Evolutionary conservation across 2,113 vertebrate genomes (phyloP), one percentile per base, ranked within the genome.

Genomic region (Dasyornis broadbenti): DNA sequence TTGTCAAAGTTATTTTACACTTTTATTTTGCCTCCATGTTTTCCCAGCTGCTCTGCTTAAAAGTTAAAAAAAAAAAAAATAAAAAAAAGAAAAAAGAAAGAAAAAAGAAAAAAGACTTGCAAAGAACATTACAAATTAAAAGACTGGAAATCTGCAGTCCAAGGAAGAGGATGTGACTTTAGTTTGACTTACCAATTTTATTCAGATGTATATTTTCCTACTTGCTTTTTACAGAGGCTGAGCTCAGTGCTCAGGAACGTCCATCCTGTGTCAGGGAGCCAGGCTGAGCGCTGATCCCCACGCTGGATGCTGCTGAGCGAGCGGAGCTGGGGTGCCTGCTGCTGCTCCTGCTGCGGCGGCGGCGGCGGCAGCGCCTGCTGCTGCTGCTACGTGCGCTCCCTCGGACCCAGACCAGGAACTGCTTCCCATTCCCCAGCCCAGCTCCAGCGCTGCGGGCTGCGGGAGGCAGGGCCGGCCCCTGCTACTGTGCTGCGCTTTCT

Each of bases 211-310:
- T 86, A 39, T 95, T 97, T 88, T 89, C 94, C 90, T 82, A 64
- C 54, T 96, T 71, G 94, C 90, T 94, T 96, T 96, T 97, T 80
- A 77, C 81, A 89, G 93, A 80, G 78, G 92, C 95, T 95, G 96
- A 97, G 94, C 96, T 97, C 96, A 97, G 89, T 11, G 88, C 76
- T 97, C 82, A 95, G 95, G 96, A 94, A 97, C 76, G 78, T 94
- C 86, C 96, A 84, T 75, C 26, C 59, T 45, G 71, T 5, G 87
- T 83, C 87, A 42, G 85, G 70, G 69, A 88, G 92, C 60, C 96
- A 47, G 73, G 69, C 80, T 39, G 47, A 66, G 59, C 47, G 24
- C 75, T 49, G 93, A 30, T 54, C 90, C 87, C 80, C 65, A 20
- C 76, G 77, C 87, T 90, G 94, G 93, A 65, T 63, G 94, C 69